These are phyloP conservation scores for Cherax quadricarinatus DNA, from an alignment of 1,140 invertebrate genomes.

Conservation along the genomic window DNA sequence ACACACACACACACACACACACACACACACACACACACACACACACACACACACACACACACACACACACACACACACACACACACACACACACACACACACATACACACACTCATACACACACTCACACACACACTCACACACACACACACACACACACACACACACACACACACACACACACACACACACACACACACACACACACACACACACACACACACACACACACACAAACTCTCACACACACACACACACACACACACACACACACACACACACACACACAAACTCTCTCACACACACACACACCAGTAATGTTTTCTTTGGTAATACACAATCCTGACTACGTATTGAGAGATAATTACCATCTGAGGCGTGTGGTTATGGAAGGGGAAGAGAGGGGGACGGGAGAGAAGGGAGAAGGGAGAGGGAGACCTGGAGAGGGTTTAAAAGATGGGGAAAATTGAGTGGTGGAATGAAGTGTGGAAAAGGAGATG, in stretches of 20 bases:
- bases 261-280: constrained; percentile 36
- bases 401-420: not conserved
- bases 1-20: too few relatives aligned
- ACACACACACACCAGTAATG: not conserved
- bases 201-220: constrained; percentile 16
- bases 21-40: not conserved
- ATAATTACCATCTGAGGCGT: not conserved
- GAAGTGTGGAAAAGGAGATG: not conserved
- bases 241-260: constrained; percentile 35
- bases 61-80: not conserved
- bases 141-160: too few relatives aligned
- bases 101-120: too few relatives aligned
- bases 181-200: too few relatives aligned
- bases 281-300: not conserved
- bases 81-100: not conserved
- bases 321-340: not conserved
- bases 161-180: too few relatives aligned
- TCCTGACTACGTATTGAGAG: not conserved
- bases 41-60: constrained; percentile 1
- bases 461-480: not conserved
- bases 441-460: too few relatives aligned
- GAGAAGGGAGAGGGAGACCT: too few relatives aligned
- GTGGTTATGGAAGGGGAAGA: not conserved
- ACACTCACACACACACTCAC: too few relatives aligned
- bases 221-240: constrained; percentile 34